phyloP scores from a whole-genome alignment of 2,113 vertebrate genomes.

The Fregata magnificens region DNA sequence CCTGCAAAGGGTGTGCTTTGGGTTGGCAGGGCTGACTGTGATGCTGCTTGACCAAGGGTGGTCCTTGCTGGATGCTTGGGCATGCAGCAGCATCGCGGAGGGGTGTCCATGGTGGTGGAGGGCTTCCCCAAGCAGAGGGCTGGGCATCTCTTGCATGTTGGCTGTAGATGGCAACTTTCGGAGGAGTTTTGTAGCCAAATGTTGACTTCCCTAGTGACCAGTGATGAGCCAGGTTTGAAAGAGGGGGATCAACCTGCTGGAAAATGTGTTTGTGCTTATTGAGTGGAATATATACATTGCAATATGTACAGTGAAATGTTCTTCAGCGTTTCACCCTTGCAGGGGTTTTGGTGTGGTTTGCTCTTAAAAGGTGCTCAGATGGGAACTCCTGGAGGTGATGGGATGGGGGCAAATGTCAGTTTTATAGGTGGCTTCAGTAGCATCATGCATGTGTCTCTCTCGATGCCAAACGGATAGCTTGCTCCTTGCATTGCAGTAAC shows the following conservation, averaged over 20 bases:
- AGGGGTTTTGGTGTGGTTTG: not conserved
- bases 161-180: not conserved
- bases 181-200: not conserved
- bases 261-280: not conserved
- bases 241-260: not conserved
- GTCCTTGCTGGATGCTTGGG: fast-evolving
- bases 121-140: not conserved
- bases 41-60: not conserved
- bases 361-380: not conserved
- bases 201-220: not conserved
- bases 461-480: not conserved
- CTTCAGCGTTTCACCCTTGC: not conserved
- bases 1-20: not conserved
- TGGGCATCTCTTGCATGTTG: not conserved
- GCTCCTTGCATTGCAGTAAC: not conserved
- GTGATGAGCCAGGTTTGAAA: not conserved
- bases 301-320: not conserved
- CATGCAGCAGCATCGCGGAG: not conserved
- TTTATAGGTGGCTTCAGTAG: not conserved
- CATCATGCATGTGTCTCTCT: fast-evolving
- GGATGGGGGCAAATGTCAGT: not conserved
- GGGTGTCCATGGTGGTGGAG: fast-evolving
- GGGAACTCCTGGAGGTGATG: not conserved
- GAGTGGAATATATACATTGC: not conserved
- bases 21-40: not conserved